A percentile compares a stretch with the other conserved stretches of the same genome.
These are phyloP conservation scores for Tyto alba DNA, from an alignment of 2,113 vertebrate species.

Conservation along the genomic window DNA sequence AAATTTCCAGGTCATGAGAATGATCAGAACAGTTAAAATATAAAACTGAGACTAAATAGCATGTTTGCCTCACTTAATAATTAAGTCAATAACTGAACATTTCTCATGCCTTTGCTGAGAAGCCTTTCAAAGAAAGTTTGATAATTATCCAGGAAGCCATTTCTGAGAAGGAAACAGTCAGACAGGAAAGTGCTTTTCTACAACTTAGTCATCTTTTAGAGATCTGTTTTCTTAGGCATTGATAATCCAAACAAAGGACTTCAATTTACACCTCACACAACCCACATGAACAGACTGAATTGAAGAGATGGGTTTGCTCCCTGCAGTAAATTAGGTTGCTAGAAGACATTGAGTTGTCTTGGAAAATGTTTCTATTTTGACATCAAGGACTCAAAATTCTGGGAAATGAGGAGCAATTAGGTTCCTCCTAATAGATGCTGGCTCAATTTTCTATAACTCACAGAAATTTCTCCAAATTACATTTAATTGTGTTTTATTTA, in stretches of 20 bases:
- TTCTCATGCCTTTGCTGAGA: not conserved
- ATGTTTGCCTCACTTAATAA: not conserved
- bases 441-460: not conserved
- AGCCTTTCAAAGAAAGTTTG: not conserved
- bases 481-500: not conserved
- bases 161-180: not conserved
- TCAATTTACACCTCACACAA: not conserved
- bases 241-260: not conserved
- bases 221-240: not conserved
- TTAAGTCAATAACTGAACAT: not conserved
- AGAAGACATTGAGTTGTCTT: fast-evolving
- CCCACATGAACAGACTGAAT: fast-evolving
- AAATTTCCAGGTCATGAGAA: not conserved
- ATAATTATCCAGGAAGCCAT: not conserved
- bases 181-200: not conserved
- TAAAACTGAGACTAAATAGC: not conserved
- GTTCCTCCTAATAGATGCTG: not conserved
- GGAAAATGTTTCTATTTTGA: not conserved
- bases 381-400: not conserved
- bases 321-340: not conserved
- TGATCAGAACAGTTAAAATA: not conserved
- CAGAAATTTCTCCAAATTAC: not conserved
- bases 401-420: not conserved
- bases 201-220: not conserved
- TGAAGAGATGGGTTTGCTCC: not conserved